Evolutionary conservation across 2,797 vertebrate genomes (phyloP), one percentile per base, ranked within the genome.

Genomic region (Monodelphis domestica): DNA sequence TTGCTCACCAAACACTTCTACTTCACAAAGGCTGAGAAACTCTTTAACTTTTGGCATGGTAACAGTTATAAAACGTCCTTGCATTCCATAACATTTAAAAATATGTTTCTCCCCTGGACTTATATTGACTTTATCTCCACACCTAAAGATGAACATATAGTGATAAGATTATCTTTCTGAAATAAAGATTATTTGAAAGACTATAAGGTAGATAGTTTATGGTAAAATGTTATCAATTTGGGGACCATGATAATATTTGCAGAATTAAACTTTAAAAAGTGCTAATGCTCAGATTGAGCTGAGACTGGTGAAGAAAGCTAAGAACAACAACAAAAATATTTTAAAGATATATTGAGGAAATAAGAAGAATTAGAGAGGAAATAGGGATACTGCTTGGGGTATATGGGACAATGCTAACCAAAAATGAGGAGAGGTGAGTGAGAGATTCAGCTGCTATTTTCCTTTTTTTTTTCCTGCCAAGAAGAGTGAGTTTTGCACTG

Each of bases 21-120:
- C 93, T 91, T 91, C 93, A 89, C 93, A 91, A n/a, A 94, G 53
- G 5, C 56, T 78, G 29, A 94, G 93, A 53, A 21, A 30, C 38
- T 84, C 53, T 53, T 53, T 88, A 29, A 9, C 4, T 33, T 29
- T 33, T 24, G 87, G 59, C 6, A 89, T 91, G 28, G 54, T 91
- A 15, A 94, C 3, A 0, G 56, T 94, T 7, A 94, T 50, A 33
- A 89, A 94, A 6, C 52, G 59, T 5, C 93, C 93, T 45, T 29
- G 45, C 30, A 94, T 84, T 56, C 59, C 93, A 84, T 84, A 24
- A 56, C 93, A 94, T 15, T 89, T 51, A 78, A 89, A 94, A 53
- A 17, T 89, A n/a, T 53, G 53, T 33, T 57, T 84, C 30, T 94
- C 52, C 38, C 93, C 93, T 89, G 45, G 53, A 89, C 53, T 87